Evolutionary conservation across 2,797 vertebrate species (phyloP), one percentile per base, ranked within the genome.

Genomic region (Sarcoramphus papa): DNA sequence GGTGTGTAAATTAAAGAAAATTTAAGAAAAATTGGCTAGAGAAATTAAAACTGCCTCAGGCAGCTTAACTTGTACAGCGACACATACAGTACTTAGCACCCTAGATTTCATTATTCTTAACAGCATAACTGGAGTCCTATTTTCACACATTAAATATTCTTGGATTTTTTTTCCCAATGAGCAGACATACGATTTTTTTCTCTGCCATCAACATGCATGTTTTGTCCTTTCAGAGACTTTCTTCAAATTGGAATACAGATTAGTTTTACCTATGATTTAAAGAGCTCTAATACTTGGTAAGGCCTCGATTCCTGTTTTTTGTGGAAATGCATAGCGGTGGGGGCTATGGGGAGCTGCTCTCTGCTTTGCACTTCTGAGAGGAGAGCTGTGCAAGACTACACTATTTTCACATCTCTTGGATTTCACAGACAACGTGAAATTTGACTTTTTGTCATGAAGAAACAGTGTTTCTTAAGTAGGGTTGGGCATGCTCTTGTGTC

Each of bases 31-130:
- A 97, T 70, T 81, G 87, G 92, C 74, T 72, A 50, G 77, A 95
- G 74, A 95, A 96, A 92, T 96, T 96, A 97, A 95, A 97, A 94
- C 91, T 92, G 93, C 95, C 95, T 95, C 73, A 95, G 92, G 96
- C 91, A 90, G 91, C 85, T 96, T 95, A 96, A 94, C 77, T 95
- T 92, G 95, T 94, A 72, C 69, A 87, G 89, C 56, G 14, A 94
- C 96, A 95, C 91, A 88, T 95, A 64, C 53, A 95, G 95, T 95
- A 96, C 96, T 97, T 97, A 97, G 92, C 97, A 97, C 96, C 97
- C 94, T 92, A 96, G 88, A 94, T 96, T 95, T 96, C 92, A 97
- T 92, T 96, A 93, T 95, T 90, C 96, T 96, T 97, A 97, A 95
- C 93, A 94, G 95, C 90, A 79, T 79, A 97, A 92, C 93, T 85